Percentiles rank a stretch among this genome's conserved stretches.
phyloP scores from a whole-genome alignment of 2,888 invertebrate species.

The Thysanoteuthis rhombus region DNA sequence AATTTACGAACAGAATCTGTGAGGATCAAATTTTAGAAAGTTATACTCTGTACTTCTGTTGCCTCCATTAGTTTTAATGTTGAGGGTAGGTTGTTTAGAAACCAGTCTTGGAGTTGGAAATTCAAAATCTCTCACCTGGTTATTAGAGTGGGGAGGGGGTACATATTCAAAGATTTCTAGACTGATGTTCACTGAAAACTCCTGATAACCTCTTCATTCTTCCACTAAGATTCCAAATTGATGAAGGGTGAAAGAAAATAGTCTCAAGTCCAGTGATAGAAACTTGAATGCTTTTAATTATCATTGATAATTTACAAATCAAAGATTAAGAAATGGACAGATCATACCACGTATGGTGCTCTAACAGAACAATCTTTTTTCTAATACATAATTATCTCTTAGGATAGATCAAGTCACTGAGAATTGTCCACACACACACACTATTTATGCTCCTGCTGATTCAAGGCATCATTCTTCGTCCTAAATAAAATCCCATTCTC shows the following conservation, averaged over 20 bases:
- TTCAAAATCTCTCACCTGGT: neutral
- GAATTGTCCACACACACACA: neutral
- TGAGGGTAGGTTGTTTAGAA: neutral
- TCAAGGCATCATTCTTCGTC: neutral
- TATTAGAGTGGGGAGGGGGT: no score
- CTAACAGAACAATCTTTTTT: neutral
- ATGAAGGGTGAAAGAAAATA: no score
- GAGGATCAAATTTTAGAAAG: neutral
- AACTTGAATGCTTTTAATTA: no score
- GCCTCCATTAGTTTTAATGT: neutral
- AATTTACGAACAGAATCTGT: neutral
- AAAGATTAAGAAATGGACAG: neutral
- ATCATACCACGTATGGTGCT: neutral
- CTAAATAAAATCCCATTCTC: neutral
- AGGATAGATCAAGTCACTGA: neutral
- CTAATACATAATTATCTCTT: neutral
- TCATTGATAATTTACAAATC: no score
- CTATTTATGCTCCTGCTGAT: neutral
- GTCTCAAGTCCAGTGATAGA: no score
- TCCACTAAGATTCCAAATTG: no score
- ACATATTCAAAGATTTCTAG: no score
- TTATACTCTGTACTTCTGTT: neutral
- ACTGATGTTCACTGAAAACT: no score
- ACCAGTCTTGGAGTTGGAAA: neutral
- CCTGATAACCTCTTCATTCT: no score